Percentiles rank a stretch among this genome's conserved stretches.
phyloP scores from a whole-genome alignment of 2,888 invertebrate species.

The Eilema caniola region DNA sequence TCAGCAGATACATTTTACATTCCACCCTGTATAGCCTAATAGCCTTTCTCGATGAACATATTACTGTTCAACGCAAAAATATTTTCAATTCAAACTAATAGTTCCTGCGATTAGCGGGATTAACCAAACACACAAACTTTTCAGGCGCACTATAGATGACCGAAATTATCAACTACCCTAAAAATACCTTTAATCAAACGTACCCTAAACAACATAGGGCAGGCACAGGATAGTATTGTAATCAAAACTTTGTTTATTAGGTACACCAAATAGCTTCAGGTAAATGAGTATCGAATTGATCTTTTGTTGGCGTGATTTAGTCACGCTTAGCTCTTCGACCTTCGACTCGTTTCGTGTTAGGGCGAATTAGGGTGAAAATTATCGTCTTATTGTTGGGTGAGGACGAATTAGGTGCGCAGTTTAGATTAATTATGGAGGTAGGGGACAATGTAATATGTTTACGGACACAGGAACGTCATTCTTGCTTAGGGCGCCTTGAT shows the following conservation, averaged over 20 bases:
- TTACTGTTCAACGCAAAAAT: no score
- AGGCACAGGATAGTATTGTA: background rate
- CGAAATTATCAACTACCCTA: background rate
- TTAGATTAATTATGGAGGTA: background rate
- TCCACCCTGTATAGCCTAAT: no score
- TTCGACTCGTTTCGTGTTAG: background rate
- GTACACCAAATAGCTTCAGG: background rate
- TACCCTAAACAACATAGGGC: no score
- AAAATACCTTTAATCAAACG: slow-evolving; percentile 4
- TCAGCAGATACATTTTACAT: no score
- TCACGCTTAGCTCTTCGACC: background rate
- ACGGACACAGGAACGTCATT: background rate
- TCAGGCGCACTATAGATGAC: background rate
- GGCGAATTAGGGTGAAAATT: background rate
- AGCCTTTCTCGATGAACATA: no score
- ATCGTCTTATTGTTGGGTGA: background rate
- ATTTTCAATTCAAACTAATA: no score
- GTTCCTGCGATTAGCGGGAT: no score
- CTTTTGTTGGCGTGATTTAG: background rate
- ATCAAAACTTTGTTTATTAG: slow-evolving; percentile 12
- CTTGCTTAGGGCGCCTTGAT: no score
- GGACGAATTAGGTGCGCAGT: background rate
- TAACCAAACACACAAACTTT: no score
- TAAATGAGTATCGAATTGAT: background rate
- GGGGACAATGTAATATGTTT: background rate